phyloP scores from a whole-genome alignment of 2,797 vertebrate species.

The Atherinosoma microstoma region DNA sequence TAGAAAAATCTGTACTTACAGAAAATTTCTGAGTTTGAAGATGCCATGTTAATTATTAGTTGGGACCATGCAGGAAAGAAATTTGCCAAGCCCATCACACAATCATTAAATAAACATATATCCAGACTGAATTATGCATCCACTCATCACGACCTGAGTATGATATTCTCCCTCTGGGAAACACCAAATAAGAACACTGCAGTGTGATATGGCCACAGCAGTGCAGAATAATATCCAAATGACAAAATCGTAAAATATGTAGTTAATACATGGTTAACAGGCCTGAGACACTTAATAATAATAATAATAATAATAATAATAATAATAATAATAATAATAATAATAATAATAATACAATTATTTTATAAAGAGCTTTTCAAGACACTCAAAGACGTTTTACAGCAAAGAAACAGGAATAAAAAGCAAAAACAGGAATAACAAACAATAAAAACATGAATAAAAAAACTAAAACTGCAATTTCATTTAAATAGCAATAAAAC shows the following conservation, averaged over 20 bases:
- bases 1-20: too few species aligned
- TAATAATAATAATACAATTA: too few species aligned
- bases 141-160: slow-evolving; percentile 21
- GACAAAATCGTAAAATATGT: slow-evolving; percentile 25
- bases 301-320: too few species aligned
- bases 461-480: too few species aligned
- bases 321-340: too few species aligned
- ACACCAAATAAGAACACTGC: slow-evolving; percentile 58
- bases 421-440: too few species aligned
- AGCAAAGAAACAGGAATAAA: too few species aligned
- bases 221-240: slow-evolving; percentile 33
- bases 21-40: not conserved
- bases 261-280: too few species aligned
- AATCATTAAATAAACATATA: slow-evolving; percentile 59
- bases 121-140: slow-evolving; percentile 49
- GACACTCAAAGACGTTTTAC: too few species aligned
- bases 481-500: too few species aligned
- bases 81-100: slow-evolving; percentile 32
- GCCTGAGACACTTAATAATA: not conserved
- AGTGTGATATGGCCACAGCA: slow-evolving; percentile 17
- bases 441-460: too few species aligned
- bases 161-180: slow-evolving; percentile 20
- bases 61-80: slow-evolving; percentile 56
- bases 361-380: too few species aligned
- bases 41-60: slow-evolving; percentile 53